A percentile compares a stretch with the other conserved stretches of the same genome.
Conservation (phyloP, 2,888 invertebrate species). For the Entomobrya multifasciata region DNA sequence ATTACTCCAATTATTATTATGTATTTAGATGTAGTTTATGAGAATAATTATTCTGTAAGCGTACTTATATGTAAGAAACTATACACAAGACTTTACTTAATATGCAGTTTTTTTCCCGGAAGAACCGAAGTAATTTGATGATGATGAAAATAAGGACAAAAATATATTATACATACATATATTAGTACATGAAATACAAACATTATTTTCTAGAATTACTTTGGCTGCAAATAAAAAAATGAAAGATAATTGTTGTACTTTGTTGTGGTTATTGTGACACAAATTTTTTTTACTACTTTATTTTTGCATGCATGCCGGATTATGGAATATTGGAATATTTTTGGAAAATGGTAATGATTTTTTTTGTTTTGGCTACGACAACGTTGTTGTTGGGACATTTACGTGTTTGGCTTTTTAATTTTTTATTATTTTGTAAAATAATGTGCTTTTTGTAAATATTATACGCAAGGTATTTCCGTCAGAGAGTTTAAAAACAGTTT, state of each 20-base stretch:
- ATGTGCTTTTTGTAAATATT: not conserved
- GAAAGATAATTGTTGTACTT: conserved; percentile 35
- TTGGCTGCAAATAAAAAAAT: conserved; percentile 64
- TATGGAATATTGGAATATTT: conserved; percentile 16
- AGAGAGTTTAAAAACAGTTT: too few species aligned
- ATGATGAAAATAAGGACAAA: not conserved
- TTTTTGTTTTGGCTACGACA: not conserved
- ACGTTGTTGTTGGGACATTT: too few species aligned
- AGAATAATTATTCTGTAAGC: not conserved
- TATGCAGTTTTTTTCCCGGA: conserved; percentile 10
- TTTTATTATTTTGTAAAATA: not conserved
- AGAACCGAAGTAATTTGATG: conserved; percentile 56
- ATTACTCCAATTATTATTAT: not conserved
- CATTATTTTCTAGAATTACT: conserved; percentile 41
- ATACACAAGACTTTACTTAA: conserved; percentile 29
- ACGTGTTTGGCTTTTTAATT: conserved; percentile 61
- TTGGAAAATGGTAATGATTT: not conserved
- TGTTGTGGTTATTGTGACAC: conserved; percentile 23
- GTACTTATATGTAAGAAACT: not conserved
- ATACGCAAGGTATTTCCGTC: not conserved
- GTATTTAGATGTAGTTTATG: conserved; percentile 9
- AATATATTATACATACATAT: conserved; percentile 5
- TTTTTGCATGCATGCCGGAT: conserved; percentile 60
- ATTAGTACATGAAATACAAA: too few species aligned
- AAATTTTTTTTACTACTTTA: not conserved